phyloP scores from a whole-genome alignment of 2,888 invertebrate genomes.

The Mycogona germanica region DNA sequence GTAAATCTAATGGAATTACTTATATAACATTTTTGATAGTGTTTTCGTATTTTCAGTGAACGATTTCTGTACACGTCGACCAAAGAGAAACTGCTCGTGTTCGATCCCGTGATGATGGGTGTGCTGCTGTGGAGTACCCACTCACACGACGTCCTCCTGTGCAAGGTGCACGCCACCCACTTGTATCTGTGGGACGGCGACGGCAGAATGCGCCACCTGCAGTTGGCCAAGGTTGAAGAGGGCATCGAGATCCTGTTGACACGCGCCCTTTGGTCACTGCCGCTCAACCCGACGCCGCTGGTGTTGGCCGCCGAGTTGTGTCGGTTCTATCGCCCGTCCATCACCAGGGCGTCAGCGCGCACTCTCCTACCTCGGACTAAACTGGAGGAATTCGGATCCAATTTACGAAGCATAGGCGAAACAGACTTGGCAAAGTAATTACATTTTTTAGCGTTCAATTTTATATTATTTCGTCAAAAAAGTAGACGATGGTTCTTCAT shows the following conservation, averaged over 20 bases:
- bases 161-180: not conserved
- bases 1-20: not conserved
- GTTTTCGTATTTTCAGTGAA: slow-evolving; percentile 2
- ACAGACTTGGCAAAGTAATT: too few species aligned
- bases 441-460: too few species aligned
- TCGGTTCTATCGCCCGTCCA: not conserved
- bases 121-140: slow-evolving; percentile 4
- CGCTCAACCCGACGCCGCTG: too few species aligned
- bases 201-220: not conserved
- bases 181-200: slow-evolving; percentile 3
- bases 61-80: slow-evolving; percentile 6
- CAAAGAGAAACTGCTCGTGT: not conserved
- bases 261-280: not conserved
- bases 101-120: not conserved
- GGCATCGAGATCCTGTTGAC: slow-evolving; percentile 4
- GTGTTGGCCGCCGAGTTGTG: slow-evolving; percentile 1
- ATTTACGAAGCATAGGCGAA: not conserved
- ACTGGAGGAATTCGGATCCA: not conserved
- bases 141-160: slow-evolving; percentile 1
- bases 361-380: not conserved
- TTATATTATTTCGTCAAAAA: too few species aligned
- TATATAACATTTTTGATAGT: not conserved
- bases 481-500: too few species aligned
- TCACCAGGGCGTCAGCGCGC: not conserved
- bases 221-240: not conserved